phyloP scores from a whole-genome alignment of 2,113 vertebrate species.

The Nibea albiflora region DNA sequence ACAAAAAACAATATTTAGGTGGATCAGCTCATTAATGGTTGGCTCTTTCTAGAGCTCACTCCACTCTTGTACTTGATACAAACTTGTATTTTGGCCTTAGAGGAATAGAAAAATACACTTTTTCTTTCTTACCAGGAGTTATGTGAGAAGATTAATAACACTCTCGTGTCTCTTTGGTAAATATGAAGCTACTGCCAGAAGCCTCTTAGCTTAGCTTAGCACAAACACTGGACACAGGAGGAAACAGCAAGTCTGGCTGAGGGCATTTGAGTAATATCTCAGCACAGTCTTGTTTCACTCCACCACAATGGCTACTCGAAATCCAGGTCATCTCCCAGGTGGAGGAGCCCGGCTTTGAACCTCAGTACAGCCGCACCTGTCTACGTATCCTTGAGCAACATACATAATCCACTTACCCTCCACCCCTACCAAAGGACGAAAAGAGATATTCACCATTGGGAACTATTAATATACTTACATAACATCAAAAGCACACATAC shows the following conservation, averaged over 20 bases:
- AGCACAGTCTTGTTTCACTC: slow-evolving; percentile 36
- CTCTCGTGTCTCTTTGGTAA: too few species aligned
- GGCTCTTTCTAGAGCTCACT: background rate
- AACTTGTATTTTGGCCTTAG: background rate
- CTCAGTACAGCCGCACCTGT: slow-evolving; percentile 36
- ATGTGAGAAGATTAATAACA: background rate
- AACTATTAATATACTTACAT: slow-evolving; percentile 14
- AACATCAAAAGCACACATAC: slow-evolving; percentile 12
- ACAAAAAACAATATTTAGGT: background rate
- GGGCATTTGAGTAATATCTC: slow-evolving; percentile 32
- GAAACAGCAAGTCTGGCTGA: background rate
- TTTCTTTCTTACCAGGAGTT: background rate
- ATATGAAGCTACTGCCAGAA: background rate
- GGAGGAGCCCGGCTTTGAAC: slow-evolving; percentile 57
- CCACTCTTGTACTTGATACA: background rate
- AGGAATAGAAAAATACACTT: background rate
- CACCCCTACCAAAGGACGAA: slow-evolving; percentile 48
- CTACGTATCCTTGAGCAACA: slow-evolving; percentile 59
- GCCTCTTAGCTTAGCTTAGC: slow-evolving; percentile 13
- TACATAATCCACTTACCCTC: slow-evolving; percentile 54
- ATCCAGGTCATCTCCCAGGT: slow-evolving; percentile 70
- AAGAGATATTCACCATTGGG: slow-evolving; percentile 14
- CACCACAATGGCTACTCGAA: slow-evolving; percentile 44
- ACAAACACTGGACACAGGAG: background rate
- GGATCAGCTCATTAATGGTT: background rate